Evolutionary conservation across 2,888 invertebrate genomes (phyloP), one percentile per base, ranked within the genome.

Genomic region (Prostheceraeus crozeri): DNA sequence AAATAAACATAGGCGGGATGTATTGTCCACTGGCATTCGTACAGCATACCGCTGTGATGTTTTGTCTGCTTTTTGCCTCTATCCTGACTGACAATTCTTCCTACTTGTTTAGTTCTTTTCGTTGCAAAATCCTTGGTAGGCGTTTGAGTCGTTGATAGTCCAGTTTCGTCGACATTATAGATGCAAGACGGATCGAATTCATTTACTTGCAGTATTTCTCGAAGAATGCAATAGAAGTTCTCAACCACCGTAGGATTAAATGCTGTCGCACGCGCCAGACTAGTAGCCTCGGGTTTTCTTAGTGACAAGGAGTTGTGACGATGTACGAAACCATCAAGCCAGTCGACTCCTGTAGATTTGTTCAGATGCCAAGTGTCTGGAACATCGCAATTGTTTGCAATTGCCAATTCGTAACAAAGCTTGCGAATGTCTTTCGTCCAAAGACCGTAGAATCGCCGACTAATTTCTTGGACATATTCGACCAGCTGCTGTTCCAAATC

Each of bases 131-230:
- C 58, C 4, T 46, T 36, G 19, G 21, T 36, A 30, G 64, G 63
- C 4, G 30, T 57, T 57, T 66, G 64, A 30, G 62, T 59, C 6
- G 64, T 66, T 10, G 63, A 62, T 35, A 55, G 48, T 6, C 66
- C 66, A 19, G 63, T 66, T 57, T 66, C 66, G 48, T 65, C 66
- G 19, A 55, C 25, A 57, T 66, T 66, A 27, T 45, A 62, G 10
- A 67, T 62, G 28, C 54, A 35, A 25, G 27, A 16, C 4, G 57
- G 53, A 45, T 23, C 3, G 31, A 66, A 66, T 8, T 62, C 57
- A 25, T 64, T 35, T 33, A 28, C 63, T 19, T 46, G 57, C 35
- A 63, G 10, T 11, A 63, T 31, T 21, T 51, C 16, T 10, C 30
- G 48, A 25, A 66, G 58, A 25, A 65, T 65, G 19, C 64, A 53